Conservation (phyloP, 2,888 invertebrate genomes). For the Tryphoninae sp. region DNA sequence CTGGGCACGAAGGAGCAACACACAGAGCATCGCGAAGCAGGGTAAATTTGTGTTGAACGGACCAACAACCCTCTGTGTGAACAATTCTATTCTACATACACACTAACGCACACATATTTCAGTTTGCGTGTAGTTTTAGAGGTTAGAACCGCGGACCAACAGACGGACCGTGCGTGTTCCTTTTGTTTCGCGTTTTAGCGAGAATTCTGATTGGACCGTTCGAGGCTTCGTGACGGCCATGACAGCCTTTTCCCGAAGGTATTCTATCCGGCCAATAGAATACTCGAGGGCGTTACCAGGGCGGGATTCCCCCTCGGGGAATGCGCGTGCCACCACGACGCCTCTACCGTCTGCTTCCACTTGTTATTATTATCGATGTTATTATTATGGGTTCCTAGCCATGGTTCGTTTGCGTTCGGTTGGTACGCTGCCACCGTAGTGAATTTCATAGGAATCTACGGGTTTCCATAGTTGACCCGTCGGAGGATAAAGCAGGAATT, state of each 20-base stretch:
- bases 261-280: slow-evolving; percentile 80
- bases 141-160: background rate
- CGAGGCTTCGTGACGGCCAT: slow-evolving; percentile 76
- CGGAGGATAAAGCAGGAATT: slow-evolving; percentile 40
- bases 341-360: slow-evolving; percentile 48
- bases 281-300: slow-evolving; percentile 79
- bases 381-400: slow-evolving; percentile 63
- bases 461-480: background rate
- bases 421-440: background rate
- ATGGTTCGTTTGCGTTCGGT: background rate
- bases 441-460: background rate
- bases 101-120: too few species aligned
- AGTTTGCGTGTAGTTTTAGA: too few species aligned
- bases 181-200: slow-evolving; percentile 72
- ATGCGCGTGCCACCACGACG: slow-evolving; percentile 63
- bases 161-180: slow-evolving; percentile 62
- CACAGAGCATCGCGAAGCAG: slow-evolving; percentile 66
- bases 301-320: slow-evolving; percentile 73
- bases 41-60: background rate
- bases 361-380: slow-evolving; percentile 69
- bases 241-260: slow-evolving; percentile 77
- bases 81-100: slow-evolving; percentile 3
- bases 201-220: slow-evolving; percentile 79
- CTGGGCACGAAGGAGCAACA: slow-evolving; percentile 69
- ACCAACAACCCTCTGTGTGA: slow-evolving; percentile 15